Evolutionary conservation across 2,113 vertebrate species (phyloP).

Genomic region (Dascyllus trimaculatus): DNA sequence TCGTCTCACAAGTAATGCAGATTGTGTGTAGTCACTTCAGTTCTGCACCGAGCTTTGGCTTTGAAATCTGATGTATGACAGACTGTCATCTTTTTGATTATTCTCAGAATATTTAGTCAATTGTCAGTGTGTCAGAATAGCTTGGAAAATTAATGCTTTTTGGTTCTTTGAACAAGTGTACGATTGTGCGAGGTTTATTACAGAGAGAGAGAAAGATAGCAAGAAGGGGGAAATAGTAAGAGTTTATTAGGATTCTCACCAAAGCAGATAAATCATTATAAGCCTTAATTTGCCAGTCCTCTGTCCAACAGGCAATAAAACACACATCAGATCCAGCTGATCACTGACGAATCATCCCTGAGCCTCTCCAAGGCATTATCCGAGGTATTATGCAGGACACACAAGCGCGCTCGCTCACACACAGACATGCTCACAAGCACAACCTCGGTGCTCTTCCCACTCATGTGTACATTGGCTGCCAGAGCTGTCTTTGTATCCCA

Average conservation of each 20-base stretch:
- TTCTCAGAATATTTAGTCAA: constrained; percentile 19
- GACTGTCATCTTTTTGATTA: constrained; percentile 2
- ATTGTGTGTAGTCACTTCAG: not conserved
- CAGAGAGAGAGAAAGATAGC: constrained; percentile 11
- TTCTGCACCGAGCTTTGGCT: not conserved
- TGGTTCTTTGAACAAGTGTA: not conserved
- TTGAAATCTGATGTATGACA: constrained; percentile 19
- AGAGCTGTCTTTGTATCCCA: constrained; percentile 82
- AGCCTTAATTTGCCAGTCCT: constrained; percentile 45
- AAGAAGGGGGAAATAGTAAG: constrained; percentile 20
- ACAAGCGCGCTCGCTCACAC: constrained; percentile 32
- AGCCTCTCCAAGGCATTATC: constrained; percentile 49
- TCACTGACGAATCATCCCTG: constrained; percentile 51
- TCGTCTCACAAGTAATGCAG: not conserved
- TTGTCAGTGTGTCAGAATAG: constrained; percentile 4
- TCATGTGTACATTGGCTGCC: constrained; percentile 70
- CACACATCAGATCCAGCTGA: constrained; percentile 59
- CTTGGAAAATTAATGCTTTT: constrained; percentile 8
- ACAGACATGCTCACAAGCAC: constrained; percentile 40
- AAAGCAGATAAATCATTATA: constrained; percentile 45
- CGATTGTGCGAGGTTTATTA: not conserved
- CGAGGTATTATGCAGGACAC: constrained; percentile 32
- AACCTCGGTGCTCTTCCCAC: constrained; percentile 69
- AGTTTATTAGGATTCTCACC: constrained; percentile 47
- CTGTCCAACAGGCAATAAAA: constrained; percentile 65